phyloP scores from a whole-genome alignment of 2,113 vertebrate genomes.

The Donacobius atricapilla region DNA sequence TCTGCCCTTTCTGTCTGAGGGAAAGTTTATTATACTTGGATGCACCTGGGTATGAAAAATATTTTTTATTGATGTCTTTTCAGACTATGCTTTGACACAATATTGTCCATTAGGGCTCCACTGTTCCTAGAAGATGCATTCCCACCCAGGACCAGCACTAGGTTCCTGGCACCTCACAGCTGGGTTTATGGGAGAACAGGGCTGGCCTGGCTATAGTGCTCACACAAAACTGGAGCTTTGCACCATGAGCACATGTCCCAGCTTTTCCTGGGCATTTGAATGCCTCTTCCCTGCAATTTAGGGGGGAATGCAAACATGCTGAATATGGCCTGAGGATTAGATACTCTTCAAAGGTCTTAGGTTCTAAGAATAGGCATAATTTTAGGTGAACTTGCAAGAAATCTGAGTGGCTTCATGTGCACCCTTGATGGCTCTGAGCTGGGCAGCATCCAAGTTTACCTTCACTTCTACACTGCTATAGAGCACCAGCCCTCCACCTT shows the following conservation, averaged over 20 bases:
- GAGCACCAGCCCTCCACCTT: neutral
- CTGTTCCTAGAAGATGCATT: neutral
- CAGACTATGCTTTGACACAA: neutral
- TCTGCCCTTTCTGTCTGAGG: constrained; percentile 43
- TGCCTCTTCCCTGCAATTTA: rapidly evolving
- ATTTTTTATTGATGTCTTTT: constrained; percentile 13
- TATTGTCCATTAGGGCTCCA: neutral
- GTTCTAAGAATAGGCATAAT: neutral
- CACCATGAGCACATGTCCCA: neutral
- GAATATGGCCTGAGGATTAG: neutral
- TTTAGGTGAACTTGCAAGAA: neutral
- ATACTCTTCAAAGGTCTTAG: neutral
- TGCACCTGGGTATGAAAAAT: neutral
- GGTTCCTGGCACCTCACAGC: neutral
- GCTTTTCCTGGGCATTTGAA: neutral
- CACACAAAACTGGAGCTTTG: neutral
- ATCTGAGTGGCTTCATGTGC: rapidly evolving
- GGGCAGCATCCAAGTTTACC: neutral
- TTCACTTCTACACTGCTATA: neutral
- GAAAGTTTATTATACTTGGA: constrained; percentile 32
- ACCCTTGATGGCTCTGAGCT: neutral
- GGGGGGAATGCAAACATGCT: neutral
- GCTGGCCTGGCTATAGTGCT: neutral
- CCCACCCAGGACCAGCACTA: neutral
- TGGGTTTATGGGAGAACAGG: neutral